Conservation (phyloP, 2,797 vertebrate genomes). For the Distichodus sexfasciatus region DNA sequence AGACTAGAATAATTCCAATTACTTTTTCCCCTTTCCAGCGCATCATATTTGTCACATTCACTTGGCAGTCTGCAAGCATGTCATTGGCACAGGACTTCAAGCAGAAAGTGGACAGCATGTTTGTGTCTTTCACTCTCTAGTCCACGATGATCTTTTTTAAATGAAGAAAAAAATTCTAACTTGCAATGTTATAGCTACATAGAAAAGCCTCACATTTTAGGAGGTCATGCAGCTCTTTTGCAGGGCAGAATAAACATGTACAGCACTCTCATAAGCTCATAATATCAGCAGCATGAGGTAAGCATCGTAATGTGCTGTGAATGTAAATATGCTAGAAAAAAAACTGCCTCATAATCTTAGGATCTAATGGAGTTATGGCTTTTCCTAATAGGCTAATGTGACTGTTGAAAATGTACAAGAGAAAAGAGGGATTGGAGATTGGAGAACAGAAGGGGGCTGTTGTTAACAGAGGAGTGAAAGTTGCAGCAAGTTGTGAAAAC, state of each 20-base stretch:
- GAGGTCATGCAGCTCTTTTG: not conserved
- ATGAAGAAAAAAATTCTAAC: too few relatives aligned
- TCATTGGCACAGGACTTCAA: not conserved
- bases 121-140: not conserved
- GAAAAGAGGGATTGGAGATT: constrained; percentile 39
- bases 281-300: not conserved
- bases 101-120: not conserved
- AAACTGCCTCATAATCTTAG: not conserved
- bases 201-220: not conserved
- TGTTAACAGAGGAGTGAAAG: constrained; percentile 55
- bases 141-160: not conserved
- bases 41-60: not conserved
- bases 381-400: constrained; percentile 26
- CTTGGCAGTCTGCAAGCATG: not conserved
- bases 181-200: too few relatives aligned
- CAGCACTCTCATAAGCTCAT: not conserved
- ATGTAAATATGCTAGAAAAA: too few relatives aligned
- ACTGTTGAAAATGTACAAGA: constrained; percentile 28
- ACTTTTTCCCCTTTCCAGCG: too few relatives aligned
- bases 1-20: too few relatives aligned
- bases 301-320: not conserved
- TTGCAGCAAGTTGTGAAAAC: constrained; percentile 54
- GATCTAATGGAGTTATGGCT: constrained; percentile 8
- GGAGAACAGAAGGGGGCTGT: constrained; percentile 54
- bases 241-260: too few relatives aligned